Base-by-base conservation (phyloP, 2,113 vertebrate species). In the Pygathrix nemaeus region DNA sequence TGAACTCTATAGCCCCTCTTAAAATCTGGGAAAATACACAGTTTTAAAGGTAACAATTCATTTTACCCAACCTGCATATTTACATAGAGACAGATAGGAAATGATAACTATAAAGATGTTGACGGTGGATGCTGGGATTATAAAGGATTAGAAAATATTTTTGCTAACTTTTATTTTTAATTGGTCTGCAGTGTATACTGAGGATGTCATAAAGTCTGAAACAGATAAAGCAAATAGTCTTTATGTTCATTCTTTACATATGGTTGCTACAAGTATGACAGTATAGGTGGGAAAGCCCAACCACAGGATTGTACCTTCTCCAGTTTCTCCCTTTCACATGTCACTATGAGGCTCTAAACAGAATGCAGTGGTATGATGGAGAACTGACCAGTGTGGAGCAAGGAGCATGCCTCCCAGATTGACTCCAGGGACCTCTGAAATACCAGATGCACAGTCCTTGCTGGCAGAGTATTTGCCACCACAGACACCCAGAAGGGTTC, bases 91-190 rank as follows among this genome's bases (percentile, higher is more conserved):
- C 8, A 83, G 32, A 66, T 57, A 57, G 25, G 40, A 61, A 55
- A 73, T 80, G 18, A 13, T 75, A 75, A 75, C 48, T 55, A 52
- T 8, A 45, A 55, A 84, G 72, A 55, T 55, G 13, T 43, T 66
- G 76, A 9, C 64, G 95, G 10, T 43, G 18, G 30, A 43, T 59
- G 25, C 12, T 82, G 43, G 17, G 5, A 40, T 87, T 96, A 81
- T 55, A 94, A 85, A 16, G 73, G n/a, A 96, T 73, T 73, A 85
- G 50, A 88, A 96, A 82, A 70, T 87, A 45, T 52, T 92, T 94
- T 90, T 92, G 68, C 27, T 55, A 64, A 23, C 35, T 88, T 84
- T 45, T 40, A 20, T 43, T 89, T 66, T 92, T 80, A 32, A 68
- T 70, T 93, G 52, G 11, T 40, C 68, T 88, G 38, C 21, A 35